A percentile compares a stretch with the other conserved stretches of the same genome.
Conservation (phyloP, 2,888 invertebrate species). For the Hyppa rectilinea region DNA sequence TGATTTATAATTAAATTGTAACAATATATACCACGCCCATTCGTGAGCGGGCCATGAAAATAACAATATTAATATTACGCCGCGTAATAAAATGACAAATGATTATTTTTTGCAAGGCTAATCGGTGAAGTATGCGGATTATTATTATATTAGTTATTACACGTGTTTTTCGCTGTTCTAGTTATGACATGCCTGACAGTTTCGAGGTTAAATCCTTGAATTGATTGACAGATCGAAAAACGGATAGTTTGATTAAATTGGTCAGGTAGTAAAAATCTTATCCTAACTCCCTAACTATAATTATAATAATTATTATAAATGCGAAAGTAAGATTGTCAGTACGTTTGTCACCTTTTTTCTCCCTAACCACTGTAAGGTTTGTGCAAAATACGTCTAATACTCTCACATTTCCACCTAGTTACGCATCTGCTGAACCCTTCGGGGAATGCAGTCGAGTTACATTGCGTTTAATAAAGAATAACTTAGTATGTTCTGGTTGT, state of each 20-base stretch:
- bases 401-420: no score
- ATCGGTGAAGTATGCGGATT: constrained; percentile 12
- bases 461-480: no score
- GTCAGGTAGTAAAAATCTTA: not conserved
- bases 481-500: not conserved
- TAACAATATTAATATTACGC: constrained; percentile 19
- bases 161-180: not conserved
- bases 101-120: constrained; percentile 47
- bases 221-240: constrained; percentile 21
- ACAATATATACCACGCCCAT: constrained; percentile 58
- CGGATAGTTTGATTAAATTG: not conserved
- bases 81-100: constrained; percentile 58
- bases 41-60: constrained; percentile 46
- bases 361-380: no score
- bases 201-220: constrained; percentile 20
- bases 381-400: no score
- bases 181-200: not conserved
- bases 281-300: no score
- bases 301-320: no score
- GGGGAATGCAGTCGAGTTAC: no score
- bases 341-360: no score
- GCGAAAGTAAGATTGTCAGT: no score
- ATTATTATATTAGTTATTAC: not conserved
- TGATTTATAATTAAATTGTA: constrained; percentile 56
- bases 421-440: no score